Base-by-base conservation (phyloP, 35 echinoderm and acorn worm genomes). In the Stichopus chloronotus region DNA sequence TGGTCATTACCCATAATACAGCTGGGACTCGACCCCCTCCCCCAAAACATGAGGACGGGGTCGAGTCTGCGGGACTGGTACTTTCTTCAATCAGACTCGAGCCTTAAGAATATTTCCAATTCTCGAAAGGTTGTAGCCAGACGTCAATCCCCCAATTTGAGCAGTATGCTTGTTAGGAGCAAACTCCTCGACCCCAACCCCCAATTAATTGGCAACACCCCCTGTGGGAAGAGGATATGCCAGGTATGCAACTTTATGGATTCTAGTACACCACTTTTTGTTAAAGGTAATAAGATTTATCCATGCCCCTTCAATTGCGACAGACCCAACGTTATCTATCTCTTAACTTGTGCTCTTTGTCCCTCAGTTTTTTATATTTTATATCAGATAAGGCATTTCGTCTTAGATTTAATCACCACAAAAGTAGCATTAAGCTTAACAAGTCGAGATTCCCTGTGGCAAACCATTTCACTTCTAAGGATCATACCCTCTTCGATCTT, bases 1-100 rank as follows among this genome's bases (percentile, higher is more conserved):
- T 19, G 17, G 6, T 77, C 17, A 19, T 77, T 7, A 77, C 6
- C 8, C 17, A 30, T 17, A 83, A 22, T 17, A 83, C 80, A 8
- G n/a, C n/a, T n/a, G n/a, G 80, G n/a, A 22, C 25, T 83, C 43
- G 25, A 83, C 24, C 80, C 80, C 54, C 80, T 83, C 80, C 80
- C 52, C n/a, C 4, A 8, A 56, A 52, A 83, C 43, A 83, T 43
- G 4, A 83, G 52, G n/a, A n/a, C n/a, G n/a, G n/a, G n/a, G n/a
- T n/a, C n/a, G n/a, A n/a, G n/a, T n/a, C n/a, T n/a, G 54, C n/a
- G 80, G 7, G 17, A 25, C 17, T 83, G 80, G 80, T 0, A 43
- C 80, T 9, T 83, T 8, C 80, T 83, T 11, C 7, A 22, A 83
- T 53, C 54, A 5, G n/a, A 56, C 80, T 5, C 23, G 0, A 43